These are phyloP conservation scores for Barnardius zonarius DNA, from an alignment of 2,113 vertebrate species.

Conservation along the genomic window DNA sequence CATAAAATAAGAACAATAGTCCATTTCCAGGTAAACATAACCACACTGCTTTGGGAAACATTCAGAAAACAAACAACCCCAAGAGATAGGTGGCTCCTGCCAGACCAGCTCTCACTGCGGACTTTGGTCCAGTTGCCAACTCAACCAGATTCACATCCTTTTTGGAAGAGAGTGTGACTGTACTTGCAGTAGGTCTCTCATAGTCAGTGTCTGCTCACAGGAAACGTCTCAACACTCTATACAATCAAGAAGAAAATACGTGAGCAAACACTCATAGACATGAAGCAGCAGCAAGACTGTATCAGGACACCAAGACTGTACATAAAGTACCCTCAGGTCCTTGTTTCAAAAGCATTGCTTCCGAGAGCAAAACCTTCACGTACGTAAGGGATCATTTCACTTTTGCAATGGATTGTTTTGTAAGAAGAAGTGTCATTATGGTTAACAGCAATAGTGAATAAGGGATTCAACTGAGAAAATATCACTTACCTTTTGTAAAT, in stretches of 20 bases:
- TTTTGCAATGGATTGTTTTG: not conserved
- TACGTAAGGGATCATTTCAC: not conserved
- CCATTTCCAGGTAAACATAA: not conserved
- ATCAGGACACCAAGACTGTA: not conserved
- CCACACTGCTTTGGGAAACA: not conserved
- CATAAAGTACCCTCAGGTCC: not conserved
- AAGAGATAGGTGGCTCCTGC: not conserved
- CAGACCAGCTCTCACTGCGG: not conserved
- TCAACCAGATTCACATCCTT: not conserved
- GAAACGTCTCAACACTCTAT: not conserved
- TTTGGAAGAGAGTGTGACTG: not conserved
- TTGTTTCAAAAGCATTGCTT: not conserved
- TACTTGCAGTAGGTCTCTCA: not conserved
- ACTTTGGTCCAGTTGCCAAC: conserved; percentile 1
- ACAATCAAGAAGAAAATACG: not conserved
- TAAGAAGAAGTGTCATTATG: not conserved
- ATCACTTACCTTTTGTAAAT: not conserved
- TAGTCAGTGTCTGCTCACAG: not conserved
- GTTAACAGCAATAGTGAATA: not conserved
- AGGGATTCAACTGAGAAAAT: not conserved
- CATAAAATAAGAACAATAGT: not conserved
- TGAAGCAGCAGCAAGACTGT: not conserved
- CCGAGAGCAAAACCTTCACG: not conserved
- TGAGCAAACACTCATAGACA: not conserved
- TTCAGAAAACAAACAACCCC: not conserved